Conservation (phyloP, 2,113 vertebrate genomes). For the Serinus canaria region DNA sequence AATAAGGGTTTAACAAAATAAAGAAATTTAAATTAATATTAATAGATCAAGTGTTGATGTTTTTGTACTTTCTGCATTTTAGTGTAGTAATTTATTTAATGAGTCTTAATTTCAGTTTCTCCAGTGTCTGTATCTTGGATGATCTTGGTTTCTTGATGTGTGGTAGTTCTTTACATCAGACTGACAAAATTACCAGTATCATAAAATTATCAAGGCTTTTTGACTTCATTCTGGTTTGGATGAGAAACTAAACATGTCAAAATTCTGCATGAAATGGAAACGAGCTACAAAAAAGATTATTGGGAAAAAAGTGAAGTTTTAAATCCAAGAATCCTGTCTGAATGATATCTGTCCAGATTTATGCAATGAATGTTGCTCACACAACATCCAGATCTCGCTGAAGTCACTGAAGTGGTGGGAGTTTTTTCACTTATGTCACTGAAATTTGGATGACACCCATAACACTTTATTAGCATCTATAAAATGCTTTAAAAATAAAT, state of each 20-base stretch:
- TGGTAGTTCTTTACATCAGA: background rate
- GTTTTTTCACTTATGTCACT: slow-evolving; percentile 46
- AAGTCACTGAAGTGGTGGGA: slow-evolving; percentile 14
- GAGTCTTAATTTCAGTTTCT: background rate
- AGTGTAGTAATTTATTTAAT: background rate
- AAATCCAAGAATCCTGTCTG: background rate
- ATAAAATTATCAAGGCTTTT: background rate
- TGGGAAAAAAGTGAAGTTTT: background rate
- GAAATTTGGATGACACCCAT: slow-evolving; percentile 20
- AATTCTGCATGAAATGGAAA: background rate
- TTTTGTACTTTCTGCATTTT: background rate
- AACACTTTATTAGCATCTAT: slow-evolving; percentile 24
- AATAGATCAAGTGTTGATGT: background rate
- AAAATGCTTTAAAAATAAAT: slow-evolving; percentile 58
- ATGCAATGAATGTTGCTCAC: background rate
- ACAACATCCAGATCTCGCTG: background rate
- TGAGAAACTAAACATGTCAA: background rate
- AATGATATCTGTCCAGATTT: background rate
- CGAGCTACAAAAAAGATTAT: background rate
- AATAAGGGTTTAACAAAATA: background rate
- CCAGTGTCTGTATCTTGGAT: background rate
- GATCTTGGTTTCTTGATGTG: background rate
- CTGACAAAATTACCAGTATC: background rate
- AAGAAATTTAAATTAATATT: background rate
- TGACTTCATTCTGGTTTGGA: background rate